Evolutionary conservation across 2,797 vertebrate genomes (phyloP).

Genomic region (Parauchenoglanis punctatus): DNA sequence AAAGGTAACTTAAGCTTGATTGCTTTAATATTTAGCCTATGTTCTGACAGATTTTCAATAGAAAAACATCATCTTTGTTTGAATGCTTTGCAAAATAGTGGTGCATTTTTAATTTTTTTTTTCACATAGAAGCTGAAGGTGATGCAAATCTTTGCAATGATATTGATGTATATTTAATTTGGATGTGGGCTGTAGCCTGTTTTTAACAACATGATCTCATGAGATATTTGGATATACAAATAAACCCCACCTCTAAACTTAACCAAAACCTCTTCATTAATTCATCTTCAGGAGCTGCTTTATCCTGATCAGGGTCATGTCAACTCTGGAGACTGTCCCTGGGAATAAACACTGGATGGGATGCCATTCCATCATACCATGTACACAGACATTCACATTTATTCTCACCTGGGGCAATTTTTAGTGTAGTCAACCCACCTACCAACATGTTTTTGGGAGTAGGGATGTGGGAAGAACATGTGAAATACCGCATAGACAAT

Average conservation of each 20-base stretch:
- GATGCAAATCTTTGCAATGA: constrained; percentile 6
- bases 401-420: neutral
- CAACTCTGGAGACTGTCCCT: neutral
- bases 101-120: neutral
- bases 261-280: neutral
- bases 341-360: neutral
- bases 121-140: neutral
- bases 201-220: constrained; percentile 2
- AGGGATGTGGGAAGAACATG: neutral
- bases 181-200: neutral
- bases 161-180: constrained; percentile 6
- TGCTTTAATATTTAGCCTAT: neutral
- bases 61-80: neutral
- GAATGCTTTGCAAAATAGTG: neutral
- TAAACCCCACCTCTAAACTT: neutral
- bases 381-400: neutral
- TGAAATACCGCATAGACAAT: neutral
- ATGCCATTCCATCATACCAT: neutral
- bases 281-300: neutral
- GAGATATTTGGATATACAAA: neutral
- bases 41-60: neutral
- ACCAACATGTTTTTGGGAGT: neutral
- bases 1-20: neutral
- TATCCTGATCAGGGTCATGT: neutral
- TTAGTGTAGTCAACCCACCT: neutral